Evolutionary conservation across 2,797 vertebrate species (phyloP), one percentile per base, ranked within the genome.

Genomic region (Apogon talboti): DNA sequence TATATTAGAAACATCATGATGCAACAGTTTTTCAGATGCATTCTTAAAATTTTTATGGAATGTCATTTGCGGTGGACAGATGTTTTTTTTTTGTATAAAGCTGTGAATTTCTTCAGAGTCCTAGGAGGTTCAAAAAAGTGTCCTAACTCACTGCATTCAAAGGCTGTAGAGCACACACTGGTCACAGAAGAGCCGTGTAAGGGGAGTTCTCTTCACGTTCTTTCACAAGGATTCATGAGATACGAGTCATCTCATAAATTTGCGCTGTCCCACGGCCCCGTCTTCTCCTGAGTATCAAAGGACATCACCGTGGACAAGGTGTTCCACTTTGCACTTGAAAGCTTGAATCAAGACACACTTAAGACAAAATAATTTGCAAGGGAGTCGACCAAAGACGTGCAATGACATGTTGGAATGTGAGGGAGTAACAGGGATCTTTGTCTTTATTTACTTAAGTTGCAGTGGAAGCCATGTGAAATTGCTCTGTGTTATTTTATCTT

Each of bases 381-480:
- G 78, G 82, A 84, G 76, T 73, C 44, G 18, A 74, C 65, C 62
- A 41, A 79, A 79, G 57, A 82, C 3, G 14, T 47, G n/a, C 35
- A 65, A 48, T 54, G 71, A 83, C 55, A 65, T 59, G 3, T 18
- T 66, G 71, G 83, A 87, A 87, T 84, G 73, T 83, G 24, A 76
- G 79, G 82, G 82, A 81, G 75, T 62, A 46, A 59, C 38, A 24
- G 14, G 18, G 59, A 46, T 76, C n/a, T 48, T 73, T 52, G 49
- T 49, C 35, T 37, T 59, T 38, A 58, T 72, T 74, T 57, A 15
- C 41, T 80, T 68, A 19, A 28, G 51, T 50, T 67, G 48, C 52
- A 63, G 28, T 57, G 37, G 45, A 81, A 74, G 45, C 44, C 5
- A 42, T 58, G 33, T 37, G 49, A 63, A 59, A 37, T 11, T 47